Conservation (phyloP, 2,113 vertebrate species). For the Odontesthes bonariensis region DNA sequence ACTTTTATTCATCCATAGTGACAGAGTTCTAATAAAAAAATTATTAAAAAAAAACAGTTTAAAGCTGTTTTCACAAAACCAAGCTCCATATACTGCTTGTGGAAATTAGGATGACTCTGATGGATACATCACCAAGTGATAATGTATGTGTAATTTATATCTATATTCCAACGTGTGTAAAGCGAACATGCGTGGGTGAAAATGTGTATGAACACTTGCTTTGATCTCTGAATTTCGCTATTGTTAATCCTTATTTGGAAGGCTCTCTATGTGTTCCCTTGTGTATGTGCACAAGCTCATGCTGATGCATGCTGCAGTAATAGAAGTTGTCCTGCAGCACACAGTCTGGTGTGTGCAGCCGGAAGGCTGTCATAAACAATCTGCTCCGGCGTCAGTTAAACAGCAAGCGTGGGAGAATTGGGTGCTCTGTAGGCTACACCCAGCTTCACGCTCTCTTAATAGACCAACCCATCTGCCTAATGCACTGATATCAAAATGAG, state of each 20-base stretch:
- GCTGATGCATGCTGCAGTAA: conserved; percentile 62
- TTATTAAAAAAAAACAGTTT: too few relatives aligned
- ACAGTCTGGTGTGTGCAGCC: conserved; percentile 74
- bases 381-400: conserved; percentile 78
- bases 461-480: conserved; percentile 72
- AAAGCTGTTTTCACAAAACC: too few relatives aligned
- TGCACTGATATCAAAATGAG: conserved; percentile 65
- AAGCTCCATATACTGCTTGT: background rate
- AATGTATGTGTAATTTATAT: conserved; percentile 39
- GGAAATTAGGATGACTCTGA: conserved; percentile 29
- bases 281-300: conserved; percentile 7
- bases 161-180: conserved; percentile 35
- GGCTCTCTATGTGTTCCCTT: conserved; percentile 15
- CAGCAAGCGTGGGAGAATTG: conserved; percentile 73
- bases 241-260: conserved; percentile 30
- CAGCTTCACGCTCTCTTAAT: conserved; percentile 68
- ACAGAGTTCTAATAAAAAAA: too few relatives aligned
- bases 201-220: conserved; percentile 49
- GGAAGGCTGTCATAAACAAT: conserved; percentile 82
- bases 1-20: too few relatives aligned
- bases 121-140: conserved; percentile 50
- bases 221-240: conserved; percentile 58
- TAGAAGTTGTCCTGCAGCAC: conserved; percentile 74
- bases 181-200: conserved; percentile 58
- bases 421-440: conserved; percentile 69